phyloP scores from a whole-genome alignment of 2,888 invertebrate species.

The Hoplodrina blanda region DNA sequence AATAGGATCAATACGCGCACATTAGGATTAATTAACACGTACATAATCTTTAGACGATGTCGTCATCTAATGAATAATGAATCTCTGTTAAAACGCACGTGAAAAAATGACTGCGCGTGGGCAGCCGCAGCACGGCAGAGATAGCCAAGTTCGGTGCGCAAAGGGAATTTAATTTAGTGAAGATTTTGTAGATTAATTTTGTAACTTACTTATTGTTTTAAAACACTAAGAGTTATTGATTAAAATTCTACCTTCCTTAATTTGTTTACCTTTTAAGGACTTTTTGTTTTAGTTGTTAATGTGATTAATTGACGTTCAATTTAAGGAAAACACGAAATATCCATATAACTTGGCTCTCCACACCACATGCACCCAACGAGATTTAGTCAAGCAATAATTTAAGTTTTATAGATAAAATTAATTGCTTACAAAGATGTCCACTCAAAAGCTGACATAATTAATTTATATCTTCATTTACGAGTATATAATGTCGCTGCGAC shows the following conservation, averaged over 20 bases:
- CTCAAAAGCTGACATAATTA: not conserved
- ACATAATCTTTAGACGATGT: conserved; percentile 64
- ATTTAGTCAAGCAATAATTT: not conserved
- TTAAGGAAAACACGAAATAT: not conserved
- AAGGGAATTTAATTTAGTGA: not conserved
- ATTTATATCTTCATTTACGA: not conserved
- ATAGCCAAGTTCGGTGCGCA: conserved; percentile 7
- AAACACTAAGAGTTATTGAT: not conserved
- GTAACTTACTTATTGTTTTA: not conserved
- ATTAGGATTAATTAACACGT: conserved; percentile 68
- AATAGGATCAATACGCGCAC: conserved; percentile 31
- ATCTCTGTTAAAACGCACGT: conserved; percentile 64
- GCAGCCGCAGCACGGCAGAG: conserved; percentile 9
- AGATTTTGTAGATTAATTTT: not conserved
- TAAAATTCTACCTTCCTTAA: too few relatives aligned
- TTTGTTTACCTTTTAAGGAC: too few relatives aligned
- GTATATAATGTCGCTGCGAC: not conserved
- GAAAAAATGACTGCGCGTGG: conserved; percentile 56
- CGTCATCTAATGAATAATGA: conserved; percentile 66
- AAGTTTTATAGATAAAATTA: not conserved
- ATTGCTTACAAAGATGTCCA: not conserved
- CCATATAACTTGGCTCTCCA: not conserved
- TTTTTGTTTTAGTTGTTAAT: too few relatives aligned
- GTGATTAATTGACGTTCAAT: too few relatives aligned
- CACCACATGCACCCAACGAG: not conserved